Evolutionary conservation across 2,888 invertebrate genomes (phyloP).

Genomic region (Miltochrista miniata): DNA sequence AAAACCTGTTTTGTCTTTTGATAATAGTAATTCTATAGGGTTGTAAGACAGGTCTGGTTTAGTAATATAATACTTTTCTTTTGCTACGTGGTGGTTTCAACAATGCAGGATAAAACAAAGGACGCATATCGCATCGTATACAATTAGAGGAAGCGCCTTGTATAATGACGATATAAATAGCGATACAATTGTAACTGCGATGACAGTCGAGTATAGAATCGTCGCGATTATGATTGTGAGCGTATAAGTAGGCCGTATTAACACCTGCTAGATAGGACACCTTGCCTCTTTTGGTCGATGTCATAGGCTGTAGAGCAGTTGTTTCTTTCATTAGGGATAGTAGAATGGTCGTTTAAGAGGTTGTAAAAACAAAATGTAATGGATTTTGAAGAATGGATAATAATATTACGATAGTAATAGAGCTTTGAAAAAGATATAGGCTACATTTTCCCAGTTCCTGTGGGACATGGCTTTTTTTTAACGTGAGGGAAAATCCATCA

Average conservation of each 20-base stretch:
- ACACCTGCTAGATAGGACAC: too few species aligned
- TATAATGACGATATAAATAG: constrained; percentile 46
- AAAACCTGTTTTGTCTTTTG: constrained; percentile 60
- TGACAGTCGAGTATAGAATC: constrained; percentile 29
- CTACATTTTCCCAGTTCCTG: too few species aligned
- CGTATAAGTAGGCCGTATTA: background rate
- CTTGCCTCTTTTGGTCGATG: too few species aligned
- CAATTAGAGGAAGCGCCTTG: constrained; percentile 44
- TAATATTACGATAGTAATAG: too few species aligned
- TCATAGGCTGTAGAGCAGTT: too few species aligned
- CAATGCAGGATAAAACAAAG: constrained; percentile 48
- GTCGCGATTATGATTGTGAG: constrained; percentile 1
- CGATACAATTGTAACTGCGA: constrained; percentile 23
- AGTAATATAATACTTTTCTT: constrained; percentile 55
- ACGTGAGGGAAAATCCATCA: too few species aligned
- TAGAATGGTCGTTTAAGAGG: too few species aligned
- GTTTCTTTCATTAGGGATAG: too few species aligned
- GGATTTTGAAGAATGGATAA: too few species aligned
- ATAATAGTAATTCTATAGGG: constrained; percentile 32
- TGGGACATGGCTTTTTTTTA: too few species aligned
- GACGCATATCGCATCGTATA: constrained; percentile 24
- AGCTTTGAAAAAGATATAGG: too few species aligned
- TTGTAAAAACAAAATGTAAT: too few species aligned
- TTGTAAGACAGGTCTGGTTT: constrained; percentile 26
- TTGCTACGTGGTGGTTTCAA: constrained; percentile 47